Evolutionary conservation across 2,113 vertebrate genomes (phyloP).

Genomic region (Blennius ocellaris): DNA sequence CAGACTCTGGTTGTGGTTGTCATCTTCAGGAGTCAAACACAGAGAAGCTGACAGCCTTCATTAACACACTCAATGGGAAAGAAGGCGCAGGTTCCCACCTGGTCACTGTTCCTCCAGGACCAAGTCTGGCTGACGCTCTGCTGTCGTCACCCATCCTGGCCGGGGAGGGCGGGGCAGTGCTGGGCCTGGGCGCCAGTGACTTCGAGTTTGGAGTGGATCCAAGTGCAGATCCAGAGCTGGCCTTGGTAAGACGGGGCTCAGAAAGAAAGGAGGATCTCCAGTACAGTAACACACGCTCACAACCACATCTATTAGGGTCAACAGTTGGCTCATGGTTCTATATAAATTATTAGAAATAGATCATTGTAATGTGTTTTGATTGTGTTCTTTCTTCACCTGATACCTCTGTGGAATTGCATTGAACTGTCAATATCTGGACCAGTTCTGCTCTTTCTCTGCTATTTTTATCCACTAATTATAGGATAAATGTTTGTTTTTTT

Average conservation of each 20-base stretch:
- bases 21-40: constrained; percentile 90
- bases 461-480: too few relatives aligned
- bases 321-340: too few relatives aligned
- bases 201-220: constrained; percentile 98
- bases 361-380: too few relatives aligned
- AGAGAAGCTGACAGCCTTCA: constrained; percentile 94
- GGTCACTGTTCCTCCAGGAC: constrained; percentile 94
- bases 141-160: constrained; percentile 95
- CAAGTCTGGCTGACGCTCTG: constrained; percentile 94
- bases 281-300: too few relatives aligned
- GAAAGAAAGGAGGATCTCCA: too few relatives aligned
- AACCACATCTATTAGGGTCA: too few relatives aligned
- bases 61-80: constrained; percentile 95
- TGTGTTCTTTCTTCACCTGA: too few relatives aligned
- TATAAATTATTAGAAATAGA: too few relatives aligned
- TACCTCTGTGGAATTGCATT: too few relatives aligned
- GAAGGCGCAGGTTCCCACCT: constrained; percentile 94
- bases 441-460: too few relatives aligned
- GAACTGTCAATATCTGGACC: too few relatives aligned
- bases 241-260: constrained; percentile 85
- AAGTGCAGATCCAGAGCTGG: constrained; percentile 94
- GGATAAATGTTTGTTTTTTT: too few relatives aligned
- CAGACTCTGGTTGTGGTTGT: background rate
- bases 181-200: constrained; percentile 93
- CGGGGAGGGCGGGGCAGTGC: constrained; percentile 92